Evolutionary conservation across 2,888 invertebrate genomes (phyloP).

Genomic region (Apodemia zela): DNA sequence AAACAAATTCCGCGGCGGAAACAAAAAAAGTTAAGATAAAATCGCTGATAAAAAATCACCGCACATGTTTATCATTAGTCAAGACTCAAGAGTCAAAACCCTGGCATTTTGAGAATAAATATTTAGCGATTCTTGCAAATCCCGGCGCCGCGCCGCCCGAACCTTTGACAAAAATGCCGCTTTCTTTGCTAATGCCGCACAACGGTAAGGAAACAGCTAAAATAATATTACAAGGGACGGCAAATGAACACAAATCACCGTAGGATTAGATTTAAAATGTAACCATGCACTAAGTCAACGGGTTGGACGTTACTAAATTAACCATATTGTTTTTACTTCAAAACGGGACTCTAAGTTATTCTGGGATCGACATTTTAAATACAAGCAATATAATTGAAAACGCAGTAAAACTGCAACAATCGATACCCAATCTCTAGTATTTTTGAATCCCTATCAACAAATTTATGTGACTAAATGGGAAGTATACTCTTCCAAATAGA

Average conservation of each 20-base stretch:
- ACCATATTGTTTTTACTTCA: background rate
- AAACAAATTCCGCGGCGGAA: conserved; percentile 35
- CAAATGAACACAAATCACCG: conserved; percentile 75
- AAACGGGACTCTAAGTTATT: background rate
- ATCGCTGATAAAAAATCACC: conserved; percentile 41
- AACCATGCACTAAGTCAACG: conserved; percentile 5
- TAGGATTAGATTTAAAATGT: conserved; percentile 58
- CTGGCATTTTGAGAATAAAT: conserved; percentile 57
- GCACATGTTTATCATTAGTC: conserved; percentile 77
- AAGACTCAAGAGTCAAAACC: conserved; percentile 62
- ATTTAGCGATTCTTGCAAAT: conserved; percentile 70
- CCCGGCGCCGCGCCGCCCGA: conserved; percentile 56
- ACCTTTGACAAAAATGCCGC: conserved; percentile 43
- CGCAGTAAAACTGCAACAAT: no score
- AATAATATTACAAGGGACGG: conserved; percentile 68
- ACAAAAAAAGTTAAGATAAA: conserved; percentile 40
- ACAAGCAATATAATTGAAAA: no score
- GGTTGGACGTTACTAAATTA: background rate
- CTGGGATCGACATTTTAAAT: no score
- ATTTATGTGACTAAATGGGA: no score
- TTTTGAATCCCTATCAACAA: no score
- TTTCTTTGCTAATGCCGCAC: conserved; percentile 49
- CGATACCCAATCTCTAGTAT: no score
- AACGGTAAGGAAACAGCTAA: conserved; percentile 54
- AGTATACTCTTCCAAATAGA: no score